phyloP scores from a whole-genome alignment of 2,888 invertebrate genomes.

The Mantis religiosa region DNA sequence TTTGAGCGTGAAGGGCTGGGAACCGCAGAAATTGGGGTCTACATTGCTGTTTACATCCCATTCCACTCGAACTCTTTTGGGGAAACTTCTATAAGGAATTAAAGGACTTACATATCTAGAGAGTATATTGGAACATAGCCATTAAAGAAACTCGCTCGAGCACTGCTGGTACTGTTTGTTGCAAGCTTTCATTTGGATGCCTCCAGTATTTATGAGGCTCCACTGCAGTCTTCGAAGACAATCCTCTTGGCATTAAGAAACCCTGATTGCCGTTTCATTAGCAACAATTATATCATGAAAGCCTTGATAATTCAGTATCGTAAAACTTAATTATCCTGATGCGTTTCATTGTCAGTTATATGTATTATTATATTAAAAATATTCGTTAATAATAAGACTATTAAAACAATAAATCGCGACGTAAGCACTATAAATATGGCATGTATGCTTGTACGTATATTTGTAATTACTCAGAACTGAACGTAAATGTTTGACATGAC shows the following conservation, averaged over 20 bases:
- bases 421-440: no score
- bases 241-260: neutral
- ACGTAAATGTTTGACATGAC: no score
- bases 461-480: no score
- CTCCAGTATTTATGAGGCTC: neutral
- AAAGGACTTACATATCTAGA: neutral
- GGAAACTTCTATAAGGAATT: neutral
- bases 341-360: no score
- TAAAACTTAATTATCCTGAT: no score
- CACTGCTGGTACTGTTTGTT: neutral
- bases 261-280: neutral
- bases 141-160: neutral
- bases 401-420: no score
- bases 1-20: no score
- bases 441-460: no score
- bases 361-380: no score
- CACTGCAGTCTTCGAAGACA: neutral
- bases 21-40: neutral
- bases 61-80: neutral
- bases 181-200: neutral
- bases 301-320: no score
- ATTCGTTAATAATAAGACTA: no score
- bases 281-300: neutral
- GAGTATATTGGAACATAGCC: neutral
- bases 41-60: neutral